Conservation (phyloP, 2,113 vertebrate species). For the Bufo bufo region DNA sequence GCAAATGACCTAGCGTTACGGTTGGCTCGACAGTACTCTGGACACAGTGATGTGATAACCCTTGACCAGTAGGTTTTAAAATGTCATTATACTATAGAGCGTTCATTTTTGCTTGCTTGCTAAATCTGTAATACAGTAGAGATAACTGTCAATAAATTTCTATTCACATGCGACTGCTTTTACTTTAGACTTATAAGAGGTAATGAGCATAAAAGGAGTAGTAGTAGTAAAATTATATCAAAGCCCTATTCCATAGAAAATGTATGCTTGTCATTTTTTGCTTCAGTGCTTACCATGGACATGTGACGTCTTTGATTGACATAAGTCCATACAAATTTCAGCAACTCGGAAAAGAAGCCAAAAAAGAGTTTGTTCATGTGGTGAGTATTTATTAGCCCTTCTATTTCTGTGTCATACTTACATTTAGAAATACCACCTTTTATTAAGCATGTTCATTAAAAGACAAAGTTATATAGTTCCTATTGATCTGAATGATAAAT, state of each 20-base stretch:
- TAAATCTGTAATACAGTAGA: neutral
- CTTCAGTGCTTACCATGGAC: conserved; percentile 94
- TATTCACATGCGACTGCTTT: too few relatives aligned
- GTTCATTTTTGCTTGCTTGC: neutral
- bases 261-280: conserved; percentile 50
- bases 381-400: conserved; percentile 74
- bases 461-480: neutral
- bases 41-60: conserved; percentile 89
- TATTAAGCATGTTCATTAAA: neutral
- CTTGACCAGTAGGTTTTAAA: conserved; percentile 87
- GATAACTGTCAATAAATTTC: neutral
- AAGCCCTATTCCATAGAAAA: neutral
- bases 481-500: neutral
- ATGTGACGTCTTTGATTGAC: conserved; percentile 93
- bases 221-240: neutral
- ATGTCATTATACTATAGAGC: neutral
- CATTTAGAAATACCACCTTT: neutral
- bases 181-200: neutral
- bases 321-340: conserved; percentile 98
- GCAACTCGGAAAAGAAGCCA: conserved; percentile 76
- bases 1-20: conserved; percentile 96
- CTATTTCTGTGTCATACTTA: neutral
- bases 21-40: conserved; percentile 84
- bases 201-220: neutral
- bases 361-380: conserved; percentile 89